Evolutionary conservation across 2,888 invertebrate species (phyloP).

Genomic region (Cheilosia vernalis): DNA sequence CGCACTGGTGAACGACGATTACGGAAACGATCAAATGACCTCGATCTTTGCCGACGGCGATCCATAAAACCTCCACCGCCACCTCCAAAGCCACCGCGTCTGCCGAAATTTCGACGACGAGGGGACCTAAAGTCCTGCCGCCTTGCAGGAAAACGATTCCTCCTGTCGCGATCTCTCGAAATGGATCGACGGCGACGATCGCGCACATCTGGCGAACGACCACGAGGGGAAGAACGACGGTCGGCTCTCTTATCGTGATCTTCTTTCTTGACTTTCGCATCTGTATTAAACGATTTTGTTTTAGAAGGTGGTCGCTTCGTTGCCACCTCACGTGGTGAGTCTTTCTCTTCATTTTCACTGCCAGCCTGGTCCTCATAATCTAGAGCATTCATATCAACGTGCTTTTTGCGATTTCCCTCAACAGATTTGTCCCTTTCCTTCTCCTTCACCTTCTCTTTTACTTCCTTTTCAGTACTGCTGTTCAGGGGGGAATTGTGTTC

Average conservation of each 20-base stretch:
- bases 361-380: constrained; percentile 88
- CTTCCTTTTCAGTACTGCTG: constrained; percentile 75
- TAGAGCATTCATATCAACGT: constrained; percentile 88
- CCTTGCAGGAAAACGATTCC: constrained; percentile 78
- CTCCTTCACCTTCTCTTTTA: constrained; percentile 75
- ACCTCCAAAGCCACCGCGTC: constrained; percentile 64
- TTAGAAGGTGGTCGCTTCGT: constrained; percentile 43
- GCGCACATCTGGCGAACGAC: constrained; percentile 75
- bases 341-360: constrained; percentile 83
- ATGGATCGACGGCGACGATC: constrained; percentile 77
- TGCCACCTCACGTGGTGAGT: constrained; percentile 28
- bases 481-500: constrained; percentile 50
- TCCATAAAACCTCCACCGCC: constrained; percentile 77
- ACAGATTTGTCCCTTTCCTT: constrained; percentile 50
- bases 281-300: constrained; percentile 2
- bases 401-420: constrained; percentile 79
- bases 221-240: constrained; percentile 76
- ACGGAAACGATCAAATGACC: constrained; percentile 80
- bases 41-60: constrained; percentile 78
- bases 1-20: constrained; percentile 81
- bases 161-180: constrained; percentile 77
- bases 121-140: constrained; percentile 80
- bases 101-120: constrained; percentile 77
- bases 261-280: constrained; percentile 83
- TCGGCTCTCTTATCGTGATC: constrained; percentile 66